These are phyloP conservation scores for Anser brachyrhynchus DNA, from an alignment of 2,113 vertebrate genomes.

Conservation along the genomic window DNA sequence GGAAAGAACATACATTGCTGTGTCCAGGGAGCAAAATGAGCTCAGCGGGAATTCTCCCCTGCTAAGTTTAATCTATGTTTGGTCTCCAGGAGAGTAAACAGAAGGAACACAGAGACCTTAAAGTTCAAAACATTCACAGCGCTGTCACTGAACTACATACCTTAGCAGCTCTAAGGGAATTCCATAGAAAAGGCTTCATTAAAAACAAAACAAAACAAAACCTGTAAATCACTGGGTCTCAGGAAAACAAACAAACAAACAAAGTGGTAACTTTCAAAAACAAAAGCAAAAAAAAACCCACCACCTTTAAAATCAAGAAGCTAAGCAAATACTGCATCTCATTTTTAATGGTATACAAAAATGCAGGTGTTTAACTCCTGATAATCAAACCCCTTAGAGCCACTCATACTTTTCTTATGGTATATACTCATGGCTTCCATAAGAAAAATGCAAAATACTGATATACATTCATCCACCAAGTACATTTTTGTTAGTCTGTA, in stretches of 20 bases:
- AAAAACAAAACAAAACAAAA: neutral
- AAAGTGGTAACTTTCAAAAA: neutral
- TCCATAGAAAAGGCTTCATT: neutral
- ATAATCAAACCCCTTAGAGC: neutral
- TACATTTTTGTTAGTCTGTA: neutral
- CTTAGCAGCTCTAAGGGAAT: neutral
- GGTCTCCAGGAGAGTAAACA: neutral
- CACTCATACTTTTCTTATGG: fast-evolving
- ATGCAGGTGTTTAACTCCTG: neutral
- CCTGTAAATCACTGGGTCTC: neutral
- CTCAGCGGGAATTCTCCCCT: neutral
- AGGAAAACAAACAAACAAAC: neutral
- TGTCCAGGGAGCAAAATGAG: neutral
- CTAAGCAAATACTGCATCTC: neutral
- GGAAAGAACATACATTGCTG: fast-evolving
- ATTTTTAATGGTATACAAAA: neutral
- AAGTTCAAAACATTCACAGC: neutral
- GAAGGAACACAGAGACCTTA: neutral
- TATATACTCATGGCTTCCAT: neutral
- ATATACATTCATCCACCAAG: neutral
- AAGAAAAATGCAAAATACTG: neutral
- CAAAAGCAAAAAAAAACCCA: neutral
- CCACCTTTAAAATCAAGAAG: neutral
- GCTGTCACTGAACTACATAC: neutral
- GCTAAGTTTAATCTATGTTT: neutral